Conservation (phyloP, 2,888 invertebrate species). For the Panorpa germanica region DNA sequence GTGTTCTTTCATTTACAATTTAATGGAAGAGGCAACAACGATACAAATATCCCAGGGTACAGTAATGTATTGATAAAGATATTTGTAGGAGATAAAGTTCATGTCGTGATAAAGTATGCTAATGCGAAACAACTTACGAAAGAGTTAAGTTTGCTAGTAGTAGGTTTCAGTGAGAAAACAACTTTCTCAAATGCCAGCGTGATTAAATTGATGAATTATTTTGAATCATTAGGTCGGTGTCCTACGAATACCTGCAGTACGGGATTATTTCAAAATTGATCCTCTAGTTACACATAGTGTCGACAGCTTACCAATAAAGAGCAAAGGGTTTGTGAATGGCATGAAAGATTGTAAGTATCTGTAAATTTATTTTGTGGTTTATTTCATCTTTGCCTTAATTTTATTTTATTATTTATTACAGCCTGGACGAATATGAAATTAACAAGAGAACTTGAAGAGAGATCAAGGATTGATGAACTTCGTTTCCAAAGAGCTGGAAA, state of each 20-base stretch:
- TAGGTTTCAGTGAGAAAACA: too few species aligned
- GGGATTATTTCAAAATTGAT: slow-evolving; percentile 60
- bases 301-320: slow-evolving; percentile 40
- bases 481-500: slow-evolving; percentile 70
- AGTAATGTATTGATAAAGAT: too few species aligned
- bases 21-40: too few species aligned
- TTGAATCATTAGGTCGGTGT: slow-evolving; percentile 33
- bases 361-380: slow-evolving; percentile 6
- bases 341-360: slow-evolving; percentile 61
- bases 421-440: slow-evolving; percentile 72
- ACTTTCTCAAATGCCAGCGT: too few species aligned
- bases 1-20: too few species aligned
- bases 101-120: too few species aligned
- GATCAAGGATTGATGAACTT: slow-evolving; percentile 54
- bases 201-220: too few species aligned
- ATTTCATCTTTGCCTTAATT: neutral
- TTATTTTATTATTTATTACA: slow-evolving; percentile 20
- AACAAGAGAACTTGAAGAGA: slow-evolving; percentile 53
- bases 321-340: slow-evolving; percentile 60
- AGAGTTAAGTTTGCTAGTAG: too few species aligned
- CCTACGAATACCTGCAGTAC: slow-evolving; percentile 52
- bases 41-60: too few species aligned
- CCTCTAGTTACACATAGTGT: slow-evolving; percentile 32
- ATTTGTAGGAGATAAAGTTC: too few species aligned
- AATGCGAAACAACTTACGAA: too few species aligned